phyloP scores from a whole-genome alignment of 35 echinoderm and acorn worm species.

The Chiridota heheva region DNA sequence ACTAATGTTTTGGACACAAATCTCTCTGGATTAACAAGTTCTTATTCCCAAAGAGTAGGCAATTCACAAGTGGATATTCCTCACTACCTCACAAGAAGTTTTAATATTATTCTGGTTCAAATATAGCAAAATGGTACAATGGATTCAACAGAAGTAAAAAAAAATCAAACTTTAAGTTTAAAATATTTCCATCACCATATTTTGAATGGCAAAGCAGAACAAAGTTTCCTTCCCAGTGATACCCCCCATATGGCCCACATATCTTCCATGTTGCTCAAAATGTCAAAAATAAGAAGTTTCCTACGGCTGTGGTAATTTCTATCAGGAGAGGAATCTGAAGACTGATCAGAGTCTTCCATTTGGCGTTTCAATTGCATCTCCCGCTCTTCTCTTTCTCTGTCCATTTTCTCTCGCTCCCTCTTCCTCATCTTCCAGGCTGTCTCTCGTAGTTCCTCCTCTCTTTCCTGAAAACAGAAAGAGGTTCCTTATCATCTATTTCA shows the following conservation, averaged over 20 bases:
- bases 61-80: no score
- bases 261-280: background rate
- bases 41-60: no score
- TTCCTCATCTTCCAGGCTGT: constrained; percentile 71
- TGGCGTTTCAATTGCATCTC: constrained; percentile 24
- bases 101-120: no score
- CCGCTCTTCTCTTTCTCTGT: constrained; percentile 52
- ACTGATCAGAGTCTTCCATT: constrained; percentile 43
- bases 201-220: background rate
- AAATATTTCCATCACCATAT: background rate
- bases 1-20: no score
- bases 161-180: no score
- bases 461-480: constrained; percentile 47
- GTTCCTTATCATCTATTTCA: background rate
- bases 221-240: background rate
- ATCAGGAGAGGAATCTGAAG: constrained; percentile 57
- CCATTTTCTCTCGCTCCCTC: constrained; percentile 74
- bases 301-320: constrained; percentile 80
- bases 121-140: no score
- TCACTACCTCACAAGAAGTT: no score
- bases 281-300: constrained; percentile 51
- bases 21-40: no score
- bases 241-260: background rate
- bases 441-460: constrained; percentile 86
- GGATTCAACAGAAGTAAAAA: no score